These are phyloP conservation scores for Mola mola DNA, from an alignment of 2,113 vertebrate species.

Conservation along the genomic window DNA sequence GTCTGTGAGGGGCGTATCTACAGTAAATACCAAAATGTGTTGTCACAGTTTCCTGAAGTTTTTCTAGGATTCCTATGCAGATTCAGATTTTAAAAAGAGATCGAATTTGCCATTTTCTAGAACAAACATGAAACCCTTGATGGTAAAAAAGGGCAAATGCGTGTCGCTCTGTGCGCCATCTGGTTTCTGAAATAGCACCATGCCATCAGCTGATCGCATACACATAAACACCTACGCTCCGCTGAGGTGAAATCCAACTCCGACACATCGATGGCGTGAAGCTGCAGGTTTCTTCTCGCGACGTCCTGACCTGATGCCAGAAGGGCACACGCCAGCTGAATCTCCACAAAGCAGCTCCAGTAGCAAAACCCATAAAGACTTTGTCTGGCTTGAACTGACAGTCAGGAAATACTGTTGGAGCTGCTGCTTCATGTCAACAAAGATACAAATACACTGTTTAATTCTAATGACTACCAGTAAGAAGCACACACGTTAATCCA, in stretches of 20 bases:
- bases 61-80: too few species aligned
- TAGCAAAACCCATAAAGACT: too few species aligned
- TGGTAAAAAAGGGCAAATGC: not conserved
- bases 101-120: not conserved
- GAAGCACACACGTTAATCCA: not conserved
- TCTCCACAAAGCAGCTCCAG: too few species aligned
- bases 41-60: too few species aligned
- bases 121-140: not conserved
- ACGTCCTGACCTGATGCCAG: not conserved
- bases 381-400: too few species aligned
- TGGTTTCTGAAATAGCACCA: not conserved
- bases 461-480: not conserved
- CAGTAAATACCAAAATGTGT: too few species aligned
- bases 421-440: not conserved
- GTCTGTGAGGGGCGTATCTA: too few species aligned
- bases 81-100: not conserved
- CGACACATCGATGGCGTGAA: not conserved
- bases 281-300: not conserved
- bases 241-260: not conserved
- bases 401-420: too few species aligned
- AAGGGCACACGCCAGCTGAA: too few species aligned
- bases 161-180: slow-evolving; percentile 6
- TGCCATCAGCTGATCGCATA: slow-evolving; percentile 3
- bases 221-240: not conserved
- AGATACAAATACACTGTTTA: too few species aligned